phyloP scores from a whole-genome alignment of 37 sponge, comb jelly and placozoan genomes.

The Agelas oroides region DNA sequence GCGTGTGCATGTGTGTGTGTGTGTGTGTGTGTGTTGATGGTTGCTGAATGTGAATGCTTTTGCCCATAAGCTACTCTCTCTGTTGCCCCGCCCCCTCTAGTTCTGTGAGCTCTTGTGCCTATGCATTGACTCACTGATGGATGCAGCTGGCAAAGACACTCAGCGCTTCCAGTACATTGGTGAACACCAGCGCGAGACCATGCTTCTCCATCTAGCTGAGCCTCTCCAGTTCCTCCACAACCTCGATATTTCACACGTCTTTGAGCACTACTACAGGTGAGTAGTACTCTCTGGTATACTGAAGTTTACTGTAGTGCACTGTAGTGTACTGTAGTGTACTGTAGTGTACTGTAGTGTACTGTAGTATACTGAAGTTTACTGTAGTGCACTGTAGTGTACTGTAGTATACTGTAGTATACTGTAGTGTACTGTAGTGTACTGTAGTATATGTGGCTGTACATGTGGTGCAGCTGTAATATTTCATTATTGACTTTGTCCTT shows the following conservation, averaged over 20 bases:
- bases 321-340: background rate
- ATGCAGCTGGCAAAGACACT: conserved; percentile 28
- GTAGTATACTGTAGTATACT: no score
- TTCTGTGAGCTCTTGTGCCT: conserved; percentile 59
- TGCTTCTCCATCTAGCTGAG: conserved; percentile 56
- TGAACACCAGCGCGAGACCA: conserved; percentile 46
- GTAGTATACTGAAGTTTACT: no score
- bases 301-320: background rate
- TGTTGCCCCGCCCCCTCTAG: conserved; percentile 14
- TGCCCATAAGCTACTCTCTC: no score
- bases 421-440: no score
- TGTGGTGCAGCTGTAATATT: no score
- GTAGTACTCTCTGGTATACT: background rate
- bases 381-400: background rate
- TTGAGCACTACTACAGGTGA: conserved; percentile 81
- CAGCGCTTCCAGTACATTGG: conserved; percentile 19
- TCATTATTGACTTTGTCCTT: no score
- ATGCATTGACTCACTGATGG: conserved; percentile 63
- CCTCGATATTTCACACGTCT: conserved; percentile 70
- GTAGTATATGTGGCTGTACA: no score
- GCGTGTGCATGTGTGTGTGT: no score
- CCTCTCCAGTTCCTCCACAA: conserved; percentile 69
- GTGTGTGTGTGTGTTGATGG: no score
- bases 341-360: background rate
- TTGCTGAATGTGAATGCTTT: no score